Conservation (phyloP, 2,113 vertebrate genomes). For the Piprites chloris region DNA sequence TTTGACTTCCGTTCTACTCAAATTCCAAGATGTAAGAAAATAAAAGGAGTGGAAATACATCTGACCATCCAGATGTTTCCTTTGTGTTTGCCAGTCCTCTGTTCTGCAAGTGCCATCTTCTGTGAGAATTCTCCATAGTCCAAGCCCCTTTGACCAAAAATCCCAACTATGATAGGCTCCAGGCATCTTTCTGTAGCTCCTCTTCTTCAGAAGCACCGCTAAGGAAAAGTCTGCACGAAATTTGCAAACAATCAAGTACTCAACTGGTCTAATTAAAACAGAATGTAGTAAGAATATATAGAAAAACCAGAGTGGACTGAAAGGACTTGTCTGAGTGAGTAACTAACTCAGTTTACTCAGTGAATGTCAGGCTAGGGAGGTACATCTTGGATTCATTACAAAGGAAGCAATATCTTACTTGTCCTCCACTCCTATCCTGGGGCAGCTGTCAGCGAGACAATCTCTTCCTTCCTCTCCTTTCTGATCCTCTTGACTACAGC, state of each 20-base stretch:
- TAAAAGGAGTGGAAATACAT: neutral
- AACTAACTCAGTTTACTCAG: conserved; percentile 19
- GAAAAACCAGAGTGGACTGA: neutral
- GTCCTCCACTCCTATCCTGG: conserved; percentile 13
- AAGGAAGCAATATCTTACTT: conserved; percentile 67
- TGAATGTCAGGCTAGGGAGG: neutral
- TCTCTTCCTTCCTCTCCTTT: conserved; percentile 59
- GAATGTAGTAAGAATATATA: conserved; percentile 42
- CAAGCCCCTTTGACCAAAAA: conserved; percentile 30
- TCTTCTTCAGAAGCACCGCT: conserved; percentile 29
- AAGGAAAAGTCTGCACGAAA: conserved; percentile 44
- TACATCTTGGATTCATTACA: conserved; percentile 66
- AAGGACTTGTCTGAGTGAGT: conserved; percentile 10
- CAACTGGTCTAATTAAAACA: conserved; percentile 56
- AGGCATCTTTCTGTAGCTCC: conserved; percentile 26
- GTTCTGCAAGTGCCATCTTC: conserved; percentile 1
- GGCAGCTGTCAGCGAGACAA: conserved; percentile 63
- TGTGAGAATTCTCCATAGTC: conserved; percentile 3
- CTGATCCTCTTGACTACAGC: conserved; percentile 37
- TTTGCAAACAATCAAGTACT: conserved; percentile 47
- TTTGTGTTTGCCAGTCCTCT: neutral
- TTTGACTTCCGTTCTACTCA: neutral
- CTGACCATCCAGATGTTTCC: neutral
- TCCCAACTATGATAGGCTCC: conserved; percentile 30
- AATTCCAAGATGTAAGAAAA: neutral